Evolutionary conservation across 2,113 vertebrate species (phyloP).

Genomic region (Poecile atricapillus): DNA sequence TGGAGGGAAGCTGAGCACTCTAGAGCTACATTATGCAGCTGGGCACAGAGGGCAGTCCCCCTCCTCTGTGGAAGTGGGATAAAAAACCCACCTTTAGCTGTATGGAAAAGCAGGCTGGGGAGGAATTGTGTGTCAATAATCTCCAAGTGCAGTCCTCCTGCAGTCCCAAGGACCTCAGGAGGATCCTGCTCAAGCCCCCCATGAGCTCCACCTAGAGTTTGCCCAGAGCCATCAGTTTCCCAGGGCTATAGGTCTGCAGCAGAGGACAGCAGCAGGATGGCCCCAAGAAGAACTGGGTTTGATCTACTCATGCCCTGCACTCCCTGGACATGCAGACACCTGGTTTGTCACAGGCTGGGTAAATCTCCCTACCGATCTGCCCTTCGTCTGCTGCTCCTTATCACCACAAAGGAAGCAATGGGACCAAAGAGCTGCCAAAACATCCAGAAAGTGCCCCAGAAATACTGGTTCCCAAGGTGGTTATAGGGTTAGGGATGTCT

Average conservation of each 20-base stretch:
- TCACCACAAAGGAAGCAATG: rapidly evolving
- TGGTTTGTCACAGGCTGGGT: neutral
- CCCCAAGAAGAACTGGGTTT: neutral
- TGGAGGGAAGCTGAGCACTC: rapidly evolving
- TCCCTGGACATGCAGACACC: neutral
- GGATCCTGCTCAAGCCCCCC: rapidly evolving
- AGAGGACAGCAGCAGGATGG: neutral
- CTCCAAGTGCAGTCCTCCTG: neutral
- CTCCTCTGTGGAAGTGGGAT: neutral
- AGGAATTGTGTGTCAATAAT: neutral
- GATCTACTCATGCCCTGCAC: neutral
- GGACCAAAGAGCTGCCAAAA: neutral
- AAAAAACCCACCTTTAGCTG: neutral
- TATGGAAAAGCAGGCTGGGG: neutral
- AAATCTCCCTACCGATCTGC: neutral
- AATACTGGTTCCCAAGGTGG: neutral
- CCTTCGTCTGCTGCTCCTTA: rapidly evolving
- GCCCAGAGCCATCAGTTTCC: neutral
- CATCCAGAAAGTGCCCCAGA: rapidly evolving
- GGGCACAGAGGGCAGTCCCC: neutral
- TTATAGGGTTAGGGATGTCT: neutral
- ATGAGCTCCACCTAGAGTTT: neutral
- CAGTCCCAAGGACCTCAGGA: neutral
- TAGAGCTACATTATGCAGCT: neutral
- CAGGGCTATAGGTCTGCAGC: neutral